These are phyloP conservation scores for Choristoneura rosaceana DNA, from an alignment of 2,888 invertebrate species.

Conservation along the genomic window DNA sequence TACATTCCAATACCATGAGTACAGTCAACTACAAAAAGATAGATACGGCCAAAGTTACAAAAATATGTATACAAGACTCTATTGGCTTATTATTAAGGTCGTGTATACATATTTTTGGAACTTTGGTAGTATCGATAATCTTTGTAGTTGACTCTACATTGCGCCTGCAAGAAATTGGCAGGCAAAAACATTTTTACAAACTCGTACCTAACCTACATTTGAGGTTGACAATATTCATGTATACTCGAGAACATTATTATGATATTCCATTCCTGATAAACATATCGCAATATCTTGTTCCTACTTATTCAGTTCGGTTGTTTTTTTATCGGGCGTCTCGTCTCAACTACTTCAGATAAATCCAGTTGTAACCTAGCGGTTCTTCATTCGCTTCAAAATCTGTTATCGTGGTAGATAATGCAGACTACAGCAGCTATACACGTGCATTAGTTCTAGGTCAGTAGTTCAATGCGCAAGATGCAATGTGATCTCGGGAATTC, in stretches of 20 bases:
- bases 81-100: too few relatives aligned
- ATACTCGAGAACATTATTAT: background rate
- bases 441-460: background rate
- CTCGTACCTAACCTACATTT: too few relatives aligned
- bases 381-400: conserved; percentile 15
- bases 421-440: background rate
- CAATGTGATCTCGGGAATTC: conserved; percentile 3
- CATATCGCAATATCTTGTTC: background rate
- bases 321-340: background rate
- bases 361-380: conserved; percentile 15
- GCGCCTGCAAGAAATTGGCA: too few relatives aligned
- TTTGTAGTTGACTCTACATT: too few relatives aligned
- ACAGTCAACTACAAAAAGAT: too few relatives aligned
- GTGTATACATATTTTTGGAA: too few relatives aligned
- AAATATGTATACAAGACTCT: too few relatives aligned
- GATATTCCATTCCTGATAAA: background rate
- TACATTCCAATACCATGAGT: background rate
- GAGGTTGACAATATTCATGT: too few relatives aligned
- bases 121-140: too few relatives aligned
- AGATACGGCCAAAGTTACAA: too few relatives aligned
- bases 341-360: conserved; percentile 10
- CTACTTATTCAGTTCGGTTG: background rate
- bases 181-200: too few relatives aligned
- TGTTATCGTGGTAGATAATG: conserved; percentile 3
- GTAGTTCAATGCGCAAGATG: conserved; percentile 5